A percentile compares a stretch with the other conserved stretches of the same genome.
These are phyloP conservation scores for Drosophila pandora DNA, from an alignment of 1,140 invertebrate species.

Conservation along the genomic window DNA sequence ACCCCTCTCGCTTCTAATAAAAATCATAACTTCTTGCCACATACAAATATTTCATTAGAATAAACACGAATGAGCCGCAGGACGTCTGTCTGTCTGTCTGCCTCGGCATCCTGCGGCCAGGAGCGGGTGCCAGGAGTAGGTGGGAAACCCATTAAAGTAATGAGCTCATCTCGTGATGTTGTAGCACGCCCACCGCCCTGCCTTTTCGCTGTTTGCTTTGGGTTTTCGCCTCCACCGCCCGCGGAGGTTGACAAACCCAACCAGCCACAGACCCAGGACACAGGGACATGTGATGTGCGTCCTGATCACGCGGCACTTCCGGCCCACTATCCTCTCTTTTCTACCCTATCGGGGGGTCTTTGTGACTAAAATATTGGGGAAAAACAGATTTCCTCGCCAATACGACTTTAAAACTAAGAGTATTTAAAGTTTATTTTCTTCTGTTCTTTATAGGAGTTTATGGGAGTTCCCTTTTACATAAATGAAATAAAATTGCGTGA, in stretches of 20 bases:
- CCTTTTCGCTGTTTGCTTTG: constrained; percentile 39
- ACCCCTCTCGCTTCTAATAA: constrained; percentile 33
- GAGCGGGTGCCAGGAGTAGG: constrained; percentile 8
- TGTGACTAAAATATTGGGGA: neutral
- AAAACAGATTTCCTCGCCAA: neutral
- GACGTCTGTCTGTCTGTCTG: too few relatives aligned
- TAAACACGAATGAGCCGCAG: constrained; percentile 50
- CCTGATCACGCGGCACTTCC: constrained; percentile 67
- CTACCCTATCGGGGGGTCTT: neutral
- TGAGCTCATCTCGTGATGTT: constrained; percentile 70
- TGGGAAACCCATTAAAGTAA: constrained; percentile 73
- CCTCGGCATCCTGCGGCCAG: constrained; percentile 3
- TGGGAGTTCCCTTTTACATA: neutral
- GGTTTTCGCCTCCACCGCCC: constrained; percentile 9
- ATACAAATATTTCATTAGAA: constrained; percentile 48
- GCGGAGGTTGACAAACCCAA: constrained; percentile 68
- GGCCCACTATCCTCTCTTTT: constrained; percentile 18
- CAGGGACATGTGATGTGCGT: constrained; percentile 3
- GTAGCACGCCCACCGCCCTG: constrained; percentile 23
- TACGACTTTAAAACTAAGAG: neutral
- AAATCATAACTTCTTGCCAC: constrained; percentile 53
- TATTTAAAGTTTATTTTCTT: neutral
- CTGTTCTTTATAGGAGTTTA: too few relatives aligned
- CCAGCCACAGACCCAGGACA: constrained; percentile 13
- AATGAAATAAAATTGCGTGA: constrained; percentile 48